Evolutionary conservation across 1,140 invertebrate genomes (phyloP), one percentile per base, ranked within the genome.

Genomic region (Nomia melanderi): DNA sequence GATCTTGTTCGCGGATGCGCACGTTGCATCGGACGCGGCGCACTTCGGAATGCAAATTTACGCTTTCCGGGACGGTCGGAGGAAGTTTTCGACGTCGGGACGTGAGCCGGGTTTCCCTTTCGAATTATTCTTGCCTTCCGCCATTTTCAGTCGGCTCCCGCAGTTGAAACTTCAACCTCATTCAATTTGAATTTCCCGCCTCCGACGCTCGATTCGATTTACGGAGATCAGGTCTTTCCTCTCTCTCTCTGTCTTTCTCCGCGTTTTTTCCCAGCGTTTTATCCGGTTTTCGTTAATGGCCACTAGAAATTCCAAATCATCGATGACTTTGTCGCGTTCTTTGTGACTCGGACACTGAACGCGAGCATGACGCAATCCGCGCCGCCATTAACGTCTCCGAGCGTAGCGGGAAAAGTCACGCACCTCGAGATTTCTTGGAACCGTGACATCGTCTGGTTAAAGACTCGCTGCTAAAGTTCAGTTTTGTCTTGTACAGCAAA

Each of bases 11-110:
- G 64, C 65, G 39, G 33, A 66, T 67, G 50, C 73, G 20, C 41
- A 57, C 73, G 63, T 27, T 31, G 73, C 64, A 33, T n/a, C 27
- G 3, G n/a, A 29, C 27, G 27, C 47, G n/a, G 54, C 23, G 65
- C 50, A 65, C 71, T 74, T 74, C 41, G 71, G 50, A 74, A 74
- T 74, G 71, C 71, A 74, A 74, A 74, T 74, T 65, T 27, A 20
- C 62, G 65, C 62, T 56, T 66, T 25, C 25, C 25, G 27, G 47
- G 25, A 20, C 25, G 20, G n/a, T 20, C 62, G 71, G 8, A 56
- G 62, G 23, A 66, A 56, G 64, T 74, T 74, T 74, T 74, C 71
- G 41, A 11, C 47, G 36, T 14, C 0, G 17, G 41, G 25, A 74
- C 71, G 71, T 74, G 71, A 33, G 56, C 65, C 20, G 54, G 31